phyloP scores from a whole-genome alignment of 2,888 invertebrate genomes.

The Lepidonotus clava region DNA sequence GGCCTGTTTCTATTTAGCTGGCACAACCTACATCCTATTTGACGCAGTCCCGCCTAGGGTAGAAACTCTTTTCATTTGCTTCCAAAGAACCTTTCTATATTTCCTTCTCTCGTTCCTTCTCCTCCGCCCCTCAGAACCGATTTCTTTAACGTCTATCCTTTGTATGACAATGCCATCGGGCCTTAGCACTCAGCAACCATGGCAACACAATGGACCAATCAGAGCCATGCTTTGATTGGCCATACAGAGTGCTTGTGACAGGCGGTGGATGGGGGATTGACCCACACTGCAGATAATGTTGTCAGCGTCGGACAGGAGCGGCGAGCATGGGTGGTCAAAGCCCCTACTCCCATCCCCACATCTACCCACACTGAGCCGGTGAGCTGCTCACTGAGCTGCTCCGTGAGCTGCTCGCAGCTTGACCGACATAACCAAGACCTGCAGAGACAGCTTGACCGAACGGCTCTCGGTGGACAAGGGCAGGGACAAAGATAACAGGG shows the following conservation, averaged over 20 bases:
- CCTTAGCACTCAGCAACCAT: background rate
- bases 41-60: too few species aligned
- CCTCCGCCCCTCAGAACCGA: background rate
- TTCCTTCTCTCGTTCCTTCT: too few species aligned
- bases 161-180: background rate
- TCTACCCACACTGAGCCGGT: background rate
- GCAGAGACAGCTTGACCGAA: too few species aligned
- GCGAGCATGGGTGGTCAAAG: background rate
- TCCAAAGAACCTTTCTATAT: too few species aligned
- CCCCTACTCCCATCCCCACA: background rate
- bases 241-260: slow-evolving; percentile 1
- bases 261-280: background rate
- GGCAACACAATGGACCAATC: slow-evolving; percentile 4
- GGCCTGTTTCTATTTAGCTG: too few species aligned
- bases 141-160: too few species aligned
- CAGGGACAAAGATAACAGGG: too few species aligned
- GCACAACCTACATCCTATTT: too few species aligned
- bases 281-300: background rate
- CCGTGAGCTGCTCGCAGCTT: background rate
- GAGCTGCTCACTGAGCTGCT: background rate
- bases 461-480: too few species aligned
- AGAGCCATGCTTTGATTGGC: background rate
- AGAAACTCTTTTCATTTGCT: too few species aligned
- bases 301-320: background rate
- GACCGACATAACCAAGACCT: background rate